A percentile compares a stretch with the other conserved stretches of the same genome.
phyloP scores from a whole-genome alignment of 2,888 invertebrate genomes.

The Nebria salina region DNA sequence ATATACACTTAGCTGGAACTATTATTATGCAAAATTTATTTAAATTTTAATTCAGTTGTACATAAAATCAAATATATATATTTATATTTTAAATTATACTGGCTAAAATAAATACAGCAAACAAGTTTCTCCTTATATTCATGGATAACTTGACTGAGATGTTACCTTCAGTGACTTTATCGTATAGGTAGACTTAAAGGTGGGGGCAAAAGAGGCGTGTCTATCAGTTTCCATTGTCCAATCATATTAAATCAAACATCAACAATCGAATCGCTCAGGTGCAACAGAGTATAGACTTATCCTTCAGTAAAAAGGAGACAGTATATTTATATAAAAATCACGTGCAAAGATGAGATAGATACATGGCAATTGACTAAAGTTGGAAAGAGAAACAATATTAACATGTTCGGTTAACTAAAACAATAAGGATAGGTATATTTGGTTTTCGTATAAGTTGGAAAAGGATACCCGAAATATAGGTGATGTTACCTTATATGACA shows the following conservation, averaged over 20 bases:
- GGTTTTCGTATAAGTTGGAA: not conserved
- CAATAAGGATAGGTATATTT: constrained; percentile 3
- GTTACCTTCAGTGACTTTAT: constrained; percentile 39
- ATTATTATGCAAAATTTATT: constrained; percentile 1
- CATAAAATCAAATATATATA: not conserved
- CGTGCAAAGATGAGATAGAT: constrained; percentile 4
- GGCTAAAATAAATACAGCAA: constrained; percentile 32
- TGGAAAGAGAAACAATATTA: constrained; percentile 21
- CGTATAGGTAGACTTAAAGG: constrained; percentile 25
- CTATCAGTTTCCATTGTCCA: constrained; percentile 21
- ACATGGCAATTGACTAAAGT: constrained; percentile 9
- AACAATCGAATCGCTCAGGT: constrained; percentile 29
- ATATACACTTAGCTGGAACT: not conserved
- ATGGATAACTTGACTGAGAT: constrained; percentile 30
- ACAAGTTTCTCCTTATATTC: constrained; percentile 25
- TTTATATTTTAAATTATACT: constrained; percentile 30
- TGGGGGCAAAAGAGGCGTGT: constrained; percentile 36
- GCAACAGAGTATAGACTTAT: not conserved
- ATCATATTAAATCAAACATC: constrained; percentile 33
- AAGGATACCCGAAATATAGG: not conserved
- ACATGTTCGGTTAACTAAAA: not conserved
- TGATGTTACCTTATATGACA: not conserved
- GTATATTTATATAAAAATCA: constrained; percentile 17
- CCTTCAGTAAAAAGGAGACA: constrained; percentile 21
- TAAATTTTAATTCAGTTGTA: not conserved